phyloP scores from a whole-genome alignment of 2,113 vertebrate genomes.

The Chinchilla lanigera region DNA sequence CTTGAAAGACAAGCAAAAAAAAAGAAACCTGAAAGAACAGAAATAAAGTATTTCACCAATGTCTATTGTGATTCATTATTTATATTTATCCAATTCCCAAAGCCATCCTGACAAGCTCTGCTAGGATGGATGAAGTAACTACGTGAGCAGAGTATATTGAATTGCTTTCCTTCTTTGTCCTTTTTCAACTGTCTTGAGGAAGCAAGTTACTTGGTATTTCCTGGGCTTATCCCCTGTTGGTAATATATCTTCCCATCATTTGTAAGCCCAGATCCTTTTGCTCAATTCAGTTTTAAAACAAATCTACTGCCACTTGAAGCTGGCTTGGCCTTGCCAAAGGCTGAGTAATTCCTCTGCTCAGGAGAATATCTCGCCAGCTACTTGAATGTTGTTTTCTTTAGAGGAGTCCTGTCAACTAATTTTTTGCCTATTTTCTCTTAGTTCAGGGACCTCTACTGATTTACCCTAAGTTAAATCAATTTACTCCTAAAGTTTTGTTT shows the following conservation, averaged over 20 bases:
- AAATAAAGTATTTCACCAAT: constrained; percentile 42
- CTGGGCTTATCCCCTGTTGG: background rate
- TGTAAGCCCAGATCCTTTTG: constrained; percentile 52
- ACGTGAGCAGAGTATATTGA: background rate
- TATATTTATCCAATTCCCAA: constrained; percentile 22
- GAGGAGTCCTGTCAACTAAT: constrained; percentile 3
- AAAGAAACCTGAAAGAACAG: background rate
- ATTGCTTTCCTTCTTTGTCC: constrained; percentile 28
- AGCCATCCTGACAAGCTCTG: constrained; percentile 35
- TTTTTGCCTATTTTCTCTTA: constrained; percentile 41
- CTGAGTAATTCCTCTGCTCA: constrained; percentile 6
- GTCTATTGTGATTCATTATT: constrained; percentile 46
- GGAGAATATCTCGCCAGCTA: constrained; percentile 29
- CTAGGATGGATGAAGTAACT: constrained; percentile 45
- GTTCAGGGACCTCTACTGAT: constrained; percentile 37
- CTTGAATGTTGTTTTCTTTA: constrained; percentile 41
- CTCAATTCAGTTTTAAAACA: constrained; percentile 70
- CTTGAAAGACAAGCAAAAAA: constrained; percentile 55
- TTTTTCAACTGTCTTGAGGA: constrained; percentile 46
- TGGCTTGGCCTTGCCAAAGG: constrained; percentile 31
- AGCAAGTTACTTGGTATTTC: constrained; percentile 49
- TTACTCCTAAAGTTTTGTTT: constrained; percentile 34
- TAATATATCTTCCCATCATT: constrained; percentile 26
- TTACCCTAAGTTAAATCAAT: constrained; percentile 55
- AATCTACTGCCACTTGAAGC: constrained; percentile 40